Evolutionary conservation across 2,113 vertebrate species (phyloP).

Genomic region (Carassius carassius): DNA sequence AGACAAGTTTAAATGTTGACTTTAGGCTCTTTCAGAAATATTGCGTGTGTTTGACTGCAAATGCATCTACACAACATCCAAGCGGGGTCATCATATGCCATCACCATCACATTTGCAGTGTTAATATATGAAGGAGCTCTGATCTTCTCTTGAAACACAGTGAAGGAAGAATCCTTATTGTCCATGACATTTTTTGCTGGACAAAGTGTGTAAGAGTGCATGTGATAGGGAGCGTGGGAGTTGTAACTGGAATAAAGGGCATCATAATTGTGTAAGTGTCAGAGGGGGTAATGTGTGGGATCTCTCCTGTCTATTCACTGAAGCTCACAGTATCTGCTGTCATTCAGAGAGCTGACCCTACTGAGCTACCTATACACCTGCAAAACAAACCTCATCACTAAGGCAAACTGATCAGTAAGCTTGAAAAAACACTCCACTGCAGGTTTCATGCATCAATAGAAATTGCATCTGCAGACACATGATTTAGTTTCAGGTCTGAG

Average conservation of each 20-base stretch:
- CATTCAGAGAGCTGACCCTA: constrained; percentile 29
- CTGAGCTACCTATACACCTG: background rate
- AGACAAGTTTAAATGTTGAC: background rate
- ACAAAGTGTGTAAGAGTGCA: constrained; percentile 43
- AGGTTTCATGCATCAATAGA: background rate
- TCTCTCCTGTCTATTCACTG: constrained; percentile 13
- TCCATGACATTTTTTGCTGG: background rate
- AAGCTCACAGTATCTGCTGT: constrained; percentile 17
- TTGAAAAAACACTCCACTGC: background rate
- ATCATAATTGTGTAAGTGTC: constrained; percentile 10
- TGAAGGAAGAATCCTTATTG: background rate
- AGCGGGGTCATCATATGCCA: background rate
- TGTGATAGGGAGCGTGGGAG: constrained; percentile 15
- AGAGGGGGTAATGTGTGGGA: constrained; percentile 18
- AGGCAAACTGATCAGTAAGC: background rate
- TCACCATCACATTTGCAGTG: background rate
- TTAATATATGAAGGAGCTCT: background rate
- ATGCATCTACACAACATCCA: background rate
- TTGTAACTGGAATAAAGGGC: constrained; percentile 14
- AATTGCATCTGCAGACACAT: background rate
- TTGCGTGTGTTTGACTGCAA: background rate
- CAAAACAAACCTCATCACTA: background rate
- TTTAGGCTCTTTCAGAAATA: background rate
- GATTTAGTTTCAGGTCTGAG: background rate
- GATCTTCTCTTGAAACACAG: background rate